phyloP scores from a whole-genome alignment of 1,140 invertebrate species.

The Drosophila ercepeae region DNA sequence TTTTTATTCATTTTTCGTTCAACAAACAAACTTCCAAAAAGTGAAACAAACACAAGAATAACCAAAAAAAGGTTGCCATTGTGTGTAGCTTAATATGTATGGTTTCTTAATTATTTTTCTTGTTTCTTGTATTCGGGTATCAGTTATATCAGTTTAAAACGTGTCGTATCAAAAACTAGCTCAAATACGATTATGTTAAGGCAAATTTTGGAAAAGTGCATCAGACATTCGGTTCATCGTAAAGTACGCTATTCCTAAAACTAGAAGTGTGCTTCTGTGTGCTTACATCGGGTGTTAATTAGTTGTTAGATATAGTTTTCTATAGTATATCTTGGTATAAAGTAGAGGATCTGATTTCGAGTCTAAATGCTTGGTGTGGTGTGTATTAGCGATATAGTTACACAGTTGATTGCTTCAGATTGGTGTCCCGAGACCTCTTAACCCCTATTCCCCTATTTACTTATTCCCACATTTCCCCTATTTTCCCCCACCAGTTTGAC shows the following conservation, averaged over 20 bases:
- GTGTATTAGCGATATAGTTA: constrained; percentile 33
- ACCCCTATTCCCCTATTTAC: neutral
- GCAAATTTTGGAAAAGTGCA: constrained; percentile 53
- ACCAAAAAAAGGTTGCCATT: constrained; percentile 38
- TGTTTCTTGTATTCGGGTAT: neutral
- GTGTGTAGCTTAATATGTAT: constrained; percentile 26
- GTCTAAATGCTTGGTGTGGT: constrained; percentile 45
- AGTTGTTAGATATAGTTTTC: neutral
- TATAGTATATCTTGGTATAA: constrained; percentile 35
- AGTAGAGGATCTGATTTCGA: constrained; percentile 40
- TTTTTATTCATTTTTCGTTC: constrained; percentile 4
- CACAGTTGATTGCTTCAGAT: constrained; percentile 49
- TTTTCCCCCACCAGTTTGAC: constrained; percentile 12
- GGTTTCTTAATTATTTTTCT: neutral
- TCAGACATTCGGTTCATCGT: constrained; percentile 45
- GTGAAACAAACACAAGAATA: constrained; percentile 33
- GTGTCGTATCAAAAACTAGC: constrained; percentile 50
- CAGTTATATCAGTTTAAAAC: constrained; percentile 22
- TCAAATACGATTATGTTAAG: constrained; percentile 52
- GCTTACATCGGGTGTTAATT: constrained; percentile 12
- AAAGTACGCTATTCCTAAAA: constrained; percentile 33
- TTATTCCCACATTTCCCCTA: neutral
- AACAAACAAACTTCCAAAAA: constrained; percentile 30
- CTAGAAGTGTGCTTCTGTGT: constrained; percentile 5
- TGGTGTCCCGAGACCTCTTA: constrained; percentile 16